Evolutionary conservation across 2,888 invertebrate species (phyloP).

Genomic region (Meiosimyza platycephala): DNA sequence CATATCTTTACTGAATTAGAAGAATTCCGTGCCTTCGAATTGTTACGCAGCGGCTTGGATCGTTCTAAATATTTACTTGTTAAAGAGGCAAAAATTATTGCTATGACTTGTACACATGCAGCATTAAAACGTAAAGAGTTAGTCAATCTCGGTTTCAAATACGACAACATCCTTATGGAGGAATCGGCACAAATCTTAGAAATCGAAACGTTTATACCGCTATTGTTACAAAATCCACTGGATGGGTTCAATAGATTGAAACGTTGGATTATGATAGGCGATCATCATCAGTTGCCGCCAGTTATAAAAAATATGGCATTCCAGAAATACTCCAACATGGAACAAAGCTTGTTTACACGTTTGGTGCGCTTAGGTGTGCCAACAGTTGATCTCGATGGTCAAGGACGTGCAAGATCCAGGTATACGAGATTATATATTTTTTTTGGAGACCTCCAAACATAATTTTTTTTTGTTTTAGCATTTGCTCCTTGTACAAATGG

Average conservation of each 20-base stretch:
- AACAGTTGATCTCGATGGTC: constrained; percentile 96
- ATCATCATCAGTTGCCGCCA: constrained; percentile 98
- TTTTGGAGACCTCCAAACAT: no score
- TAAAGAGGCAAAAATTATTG: constrained; percentile 99
- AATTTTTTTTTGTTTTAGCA: constrained; percentile 70
- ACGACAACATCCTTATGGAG: constrained; percentile 99
- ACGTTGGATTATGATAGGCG: constrained; percentile 99
- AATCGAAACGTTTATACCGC: constrained; percentile 99
- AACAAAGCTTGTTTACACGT: constrained; percentile 97
- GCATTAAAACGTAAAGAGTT: constrained; percentile 96
- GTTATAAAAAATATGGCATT: constrained; percentile 99
- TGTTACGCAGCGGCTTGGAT: constrained; percentile 94
- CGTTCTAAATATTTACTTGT: constrained; percentile 96
- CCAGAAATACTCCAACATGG: constrained; percentile 99
- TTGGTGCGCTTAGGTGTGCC: constrained; percentile 97
- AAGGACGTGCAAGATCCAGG: constrained; percentile 89
- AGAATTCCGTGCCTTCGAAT: constrained; percentile 97
- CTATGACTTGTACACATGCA: constrained; percentile 99
- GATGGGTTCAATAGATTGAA: constrained; percentile 96
- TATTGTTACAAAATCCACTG: constrained; percentile 97
- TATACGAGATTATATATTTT: constrained; percentile 21
- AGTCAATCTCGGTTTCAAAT: constrained; percentile 94
- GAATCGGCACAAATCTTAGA: constrained; percentile 99
- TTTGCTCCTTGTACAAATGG: constrained; percentile 96
- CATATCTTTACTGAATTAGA: constrained; percentile 97